Conservation (phyloP, 92 coral and sea anemone species). For the Epizoanthus scotinus region DNA sequence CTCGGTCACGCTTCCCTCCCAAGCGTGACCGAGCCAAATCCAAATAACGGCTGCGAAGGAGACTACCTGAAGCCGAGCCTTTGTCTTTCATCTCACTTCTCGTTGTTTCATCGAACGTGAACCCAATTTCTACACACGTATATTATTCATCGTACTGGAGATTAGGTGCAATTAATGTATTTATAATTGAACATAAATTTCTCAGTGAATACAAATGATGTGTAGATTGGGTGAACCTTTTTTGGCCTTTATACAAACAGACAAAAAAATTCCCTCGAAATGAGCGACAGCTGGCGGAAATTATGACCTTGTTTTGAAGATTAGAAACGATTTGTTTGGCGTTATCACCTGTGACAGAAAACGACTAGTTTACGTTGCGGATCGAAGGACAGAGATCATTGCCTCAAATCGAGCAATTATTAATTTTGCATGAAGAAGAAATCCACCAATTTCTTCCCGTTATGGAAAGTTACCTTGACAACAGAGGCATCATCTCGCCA, state of each 20-base stretch:
- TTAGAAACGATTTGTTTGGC: background rate
- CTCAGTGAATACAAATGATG: conserved; percentile 3
- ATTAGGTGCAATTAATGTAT: background rate
- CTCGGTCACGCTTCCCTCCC: too few relatives aligned
- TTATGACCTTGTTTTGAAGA: background rate
- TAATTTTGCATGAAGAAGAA: conserved; percentile 1
- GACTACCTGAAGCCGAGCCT: too few relatives aligned
- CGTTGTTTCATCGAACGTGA: background rate
- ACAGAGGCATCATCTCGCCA: conserved; percentile 25
- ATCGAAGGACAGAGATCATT: conserved; percentile 4
- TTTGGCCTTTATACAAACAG: background rate
- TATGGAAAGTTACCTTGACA: conserved; percentile 9
- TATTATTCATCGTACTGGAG: conserved; percentile 5
- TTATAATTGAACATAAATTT: background rate
- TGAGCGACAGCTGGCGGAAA: conserved; percentile 7
- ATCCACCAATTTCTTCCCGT: conserved; percentile 20
- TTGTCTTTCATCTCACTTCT: background rate
- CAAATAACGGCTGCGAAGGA: too few relatives aligned
- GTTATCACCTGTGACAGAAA: background rate
- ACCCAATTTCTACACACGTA: background rate
- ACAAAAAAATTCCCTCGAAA: background rate
- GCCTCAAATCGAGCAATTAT: background rate
- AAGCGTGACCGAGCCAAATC: too few relatives aligned
- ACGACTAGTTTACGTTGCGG: background rate
- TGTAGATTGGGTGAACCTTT: background rate